Evolutionary conservation across 2,113 vertebrate genomes (phyloP).

Genomic region (Crotalus helleri): DNA sequence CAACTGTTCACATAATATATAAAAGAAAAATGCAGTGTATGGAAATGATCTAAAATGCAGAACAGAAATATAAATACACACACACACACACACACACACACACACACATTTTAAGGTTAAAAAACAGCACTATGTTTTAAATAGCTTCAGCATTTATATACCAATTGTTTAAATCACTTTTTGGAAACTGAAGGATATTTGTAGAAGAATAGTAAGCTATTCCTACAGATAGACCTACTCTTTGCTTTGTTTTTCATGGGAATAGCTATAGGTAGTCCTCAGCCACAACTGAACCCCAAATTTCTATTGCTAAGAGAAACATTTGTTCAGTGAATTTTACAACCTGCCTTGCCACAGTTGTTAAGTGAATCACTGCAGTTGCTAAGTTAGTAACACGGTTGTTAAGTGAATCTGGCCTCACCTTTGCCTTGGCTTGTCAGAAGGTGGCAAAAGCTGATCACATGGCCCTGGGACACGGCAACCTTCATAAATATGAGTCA

Average conservation of each 20-base stretch:
- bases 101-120: not conserved
- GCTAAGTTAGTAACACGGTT: not conserved
- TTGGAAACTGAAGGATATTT: not conserved
- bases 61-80: not conserved
- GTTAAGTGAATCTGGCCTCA: not conserved
- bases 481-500: not conserved
- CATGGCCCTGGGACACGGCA: not conserved
- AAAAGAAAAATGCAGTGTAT: not conserved
- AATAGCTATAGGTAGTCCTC: not conserved
- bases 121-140: not conserved
- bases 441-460: not conserved
- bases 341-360: not conserved
- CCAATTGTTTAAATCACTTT: not conserved
- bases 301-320: not conserved
- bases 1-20: not conserved
- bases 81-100: not conserved
- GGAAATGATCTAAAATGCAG: not conserved
- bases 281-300: not conserved
- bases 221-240: not conserved
- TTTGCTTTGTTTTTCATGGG: not conserved
- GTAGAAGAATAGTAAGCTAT: not conserved
- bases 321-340: not conserved
- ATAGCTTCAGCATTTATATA: not conserved
- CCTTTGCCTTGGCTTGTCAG: not conserved
- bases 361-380: not conserved